phyloP scores from a whole-genome alignment of 1,140 invertebrate species.

The Apis florea region DNA sequence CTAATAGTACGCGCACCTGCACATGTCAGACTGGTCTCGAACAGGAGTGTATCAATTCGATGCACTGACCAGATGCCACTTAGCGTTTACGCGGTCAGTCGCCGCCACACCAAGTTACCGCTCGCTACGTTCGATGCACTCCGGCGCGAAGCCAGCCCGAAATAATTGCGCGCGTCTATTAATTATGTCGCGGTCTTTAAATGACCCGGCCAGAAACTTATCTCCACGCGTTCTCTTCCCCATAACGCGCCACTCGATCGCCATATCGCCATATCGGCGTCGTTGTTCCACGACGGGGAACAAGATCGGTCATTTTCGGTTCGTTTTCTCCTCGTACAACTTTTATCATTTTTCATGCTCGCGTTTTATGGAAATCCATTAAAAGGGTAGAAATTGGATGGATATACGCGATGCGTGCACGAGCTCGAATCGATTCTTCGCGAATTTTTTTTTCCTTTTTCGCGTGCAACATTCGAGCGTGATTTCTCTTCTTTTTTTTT shows the following conservation, averaged over 20 bases:
- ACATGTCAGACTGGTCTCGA: not conserved
- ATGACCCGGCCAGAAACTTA: constrained; percentile 25
- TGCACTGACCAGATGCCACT: constrained; percentile 45
- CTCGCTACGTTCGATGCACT: constrained; percentile 1
- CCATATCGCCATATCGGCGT: no score
- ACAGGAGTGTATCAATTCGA: constrained; percentile 54
- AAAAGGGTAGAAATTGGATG: not conserved
- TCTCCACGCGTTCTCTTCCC: not conserved
- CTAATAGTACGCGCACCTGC: not conserved
- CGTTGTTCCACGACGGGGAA: no score
- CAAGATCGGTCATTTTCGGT: not conserved
- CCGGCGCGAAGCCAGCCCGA: constrained; percentile 20
- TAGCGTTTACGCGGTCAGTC: constrained; percentile 27
- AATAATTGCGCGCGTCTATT: constrained; percentile 65
- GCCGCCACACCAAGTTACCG: not conserved
- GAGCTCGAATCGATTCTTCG: not conserved
- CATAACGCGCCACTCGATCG: not conserved
- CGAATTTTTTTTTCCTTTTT: not conserved
- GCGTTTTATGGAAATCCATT: not conserved
- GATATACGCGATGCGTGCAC: not conserved
- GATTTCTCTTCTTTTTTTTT: not conserved
- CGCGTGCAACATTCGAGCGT: not conserved
- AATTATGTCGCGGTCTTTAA: constrained; percentile 53
- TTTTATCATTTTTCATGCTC: not conserved
- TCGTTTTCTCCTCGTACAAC: not conserved